phyloP scores from a whole-genome alignment of 2,797 vertebrate genomes.

The Chloroceryle inda region DNA sequence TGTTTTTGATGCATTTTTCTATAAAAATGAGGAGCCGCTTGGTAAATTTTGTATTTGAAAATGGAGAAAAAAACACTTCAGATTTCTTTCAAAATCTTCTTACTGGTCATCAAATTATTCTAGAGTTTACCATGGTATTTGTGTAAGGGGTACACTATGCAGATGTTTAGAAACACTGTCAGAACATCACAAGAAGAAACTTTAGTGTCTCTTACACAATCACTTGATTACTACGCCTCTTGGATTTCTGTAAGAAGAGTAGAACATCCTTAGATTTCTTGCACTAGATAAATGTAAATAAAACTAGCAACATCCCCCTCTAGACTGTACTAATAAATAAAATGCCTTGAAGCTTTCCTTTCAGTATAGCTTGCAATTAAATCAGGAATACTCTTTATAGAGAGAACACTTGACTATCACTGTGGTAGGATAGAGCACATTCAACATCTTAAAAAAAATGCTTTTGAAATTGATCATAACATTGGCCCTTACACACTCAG shows the following conservation, averaged over 20 bases:
- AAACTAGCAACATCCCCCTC: constrained; percentile 14
- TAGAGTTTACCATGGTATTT: not conserved
- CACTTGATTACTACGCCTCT: not conserved
- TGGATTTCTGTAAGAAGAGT: not conserved
- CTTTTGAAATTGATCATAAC: not conserved
- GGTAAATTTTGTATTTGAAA: not conserved
- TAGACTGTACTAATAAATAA: constrained; percentile 18
- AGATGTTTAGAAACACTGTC: not conserved
- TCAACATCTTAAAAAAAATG: not conserved
- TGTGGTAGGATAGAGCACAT: not conserved
- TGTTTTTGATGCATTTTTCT: not conserved
- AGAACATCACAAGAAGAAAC: not conserved
- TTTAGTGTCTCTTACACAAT: not conserved
- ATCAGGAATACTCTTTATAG: constrained; percentile 31
- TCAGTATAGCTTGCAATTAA: constrained; percentile 40
- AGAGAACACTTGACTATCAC: constrained; percentile 21
- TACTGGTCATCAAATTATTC: not conserved
- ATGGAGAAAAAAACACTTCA: not conserved
- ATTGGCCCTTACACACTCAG: not conserved
- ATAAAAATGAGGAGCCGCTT: not conserved
- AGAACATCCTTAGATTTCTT: constrained; percentile 19
- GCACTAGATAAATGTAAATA: constrained; percentile 9
- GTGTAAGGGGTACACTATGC: not conserved
- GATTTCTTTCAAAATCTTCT: not conserved
- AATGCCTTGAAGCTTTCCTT: constrained; percentile 40